phyloP scores from a whole-genome alignment of 1,140 invertebrate genomes.

The Drosophila seguyi region DNA sequence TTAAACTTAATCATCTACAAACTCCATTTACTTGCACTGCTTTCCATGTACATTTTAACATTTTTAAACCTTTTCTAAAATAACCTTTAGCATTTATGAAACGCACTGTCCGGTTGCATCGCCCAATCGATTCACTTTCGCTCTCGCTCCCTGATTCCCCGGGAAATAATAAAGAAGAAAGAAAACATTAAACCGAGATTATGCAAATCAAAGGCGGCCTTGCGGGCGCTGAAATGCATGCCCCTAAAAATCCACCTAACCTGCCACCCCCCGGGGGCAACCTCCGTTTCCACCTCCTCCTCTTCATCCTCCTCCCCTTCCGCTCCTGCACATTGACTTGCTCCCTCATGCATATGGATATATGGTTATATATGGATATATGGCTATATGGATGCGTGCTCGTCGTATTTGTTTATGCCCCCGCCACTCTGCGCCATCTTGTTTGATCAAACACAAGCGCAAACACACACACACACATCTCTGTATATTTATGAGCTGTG shows the following conservation, averaged over 20 bases:
- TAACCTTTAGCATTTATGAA: not conserved
- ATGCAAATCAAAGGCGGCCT: slow-evolving; percentile 76
- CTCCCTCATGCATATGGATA: slow-evolving; percentile 67
- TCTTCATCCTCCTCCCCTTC: not conserved
- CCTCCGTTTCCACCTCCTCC: not conserved
- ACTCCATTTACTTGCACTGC: too few species aligned
- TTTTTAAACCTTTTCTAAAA: not conserved
- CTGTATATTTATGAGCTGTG: slow-evolving; percentile 78
- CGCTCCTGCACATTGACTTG: slow-evolving; percentile 57
- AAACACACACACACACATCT: slow-evolving; percentile 32
- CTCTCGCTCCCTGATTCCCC: not conserved
- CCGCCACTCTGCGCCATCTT: slow-evolving; percentile 50
- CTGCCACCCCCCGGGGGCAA: not conserved
- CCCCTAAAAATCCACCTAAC: slow-evolving; percentile 14
- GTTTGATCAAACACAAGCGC: slow-evolving; percentile 74
- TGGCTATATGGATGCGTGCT: slow-evolving; percentile 38
- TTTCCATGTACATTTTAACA: not conserved
- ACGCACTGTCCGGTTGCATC: slow-evolving; percentile 8
- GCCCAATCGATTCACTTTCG: slow-evolving; percentile 31
- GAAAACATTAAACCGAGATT: slow-evolving; percentile 68
- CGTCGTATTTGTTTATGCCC: slow-evolving; percentile 62
- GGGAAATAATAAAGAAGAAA: slow-evolving; percentile 24
- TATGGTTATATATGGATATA: slow-evolving; percentile 14
- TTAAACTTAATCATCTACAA: too few species aligned
- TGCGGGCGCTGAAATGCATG: slow-evolving; percentile 40